Base-by-base conservation (phyloP, 1,140 invertebrate genomes). In the Bursaphelenchus mucronatus region DNA sequence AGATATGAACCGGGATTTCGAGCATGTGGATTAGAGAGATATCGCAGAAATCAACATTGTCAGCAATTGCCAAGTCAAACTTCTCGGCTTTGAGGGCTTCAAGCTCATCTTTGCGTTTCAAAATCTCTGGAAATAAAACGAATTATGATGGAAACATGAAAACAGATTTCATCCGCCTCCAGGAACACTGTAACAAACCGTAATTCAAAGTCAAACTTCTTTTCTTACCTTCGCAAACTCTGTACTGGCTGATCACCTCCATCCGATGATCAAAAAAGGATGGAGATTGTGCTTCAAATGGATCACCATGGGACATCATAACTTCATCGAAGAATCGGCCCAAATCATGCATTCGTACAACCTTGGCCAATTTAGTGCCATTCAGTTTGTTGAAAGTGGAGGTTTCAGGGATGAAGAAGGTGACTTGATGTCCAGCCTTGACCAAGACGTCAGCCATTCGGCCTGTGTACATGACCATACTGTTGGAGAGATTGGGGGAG, bases 311-410 rank as follows among this genome's bases (percentile, higher is more conserved):
- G 19, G n/a, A 15, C 10, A 15, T 52, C 61, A 66, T 65, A 6
- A 13, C 10, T 9, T 68, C 46, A 13, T 61, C 52, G 19, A 67
- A 67, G 9, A 41, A 30, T 21, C 63, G 54, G 2, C 52, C 15
- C 21, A 73, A 13, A 21, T 61, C 57, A 46, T 55, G 51, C 61
- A 73, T 75, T 56, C 71, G 54, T 46, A 73, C 54, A 15, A 73
- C 67, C 15, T 63, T 57, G n/a, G 66, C 72, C 47, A 70, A 62
- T 63, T 69, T 68, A 9, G 71, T 74, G 17, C 71, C 71, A 51
- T 58, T 74, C 43, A 67, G 51, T 44, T 67, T 50, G 44, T 66
- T 55, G 39, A 47, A 54, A 4, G 41, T 49, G 10, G 63, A 51
- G 9, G 62, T 30, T 59, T 75, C 72, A 11, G 71, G 71, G 43